phyloP scores from a whole-genome alignment of 2,888 invertebrate species.

The Sphaerophoria rueppellii region DNA sequence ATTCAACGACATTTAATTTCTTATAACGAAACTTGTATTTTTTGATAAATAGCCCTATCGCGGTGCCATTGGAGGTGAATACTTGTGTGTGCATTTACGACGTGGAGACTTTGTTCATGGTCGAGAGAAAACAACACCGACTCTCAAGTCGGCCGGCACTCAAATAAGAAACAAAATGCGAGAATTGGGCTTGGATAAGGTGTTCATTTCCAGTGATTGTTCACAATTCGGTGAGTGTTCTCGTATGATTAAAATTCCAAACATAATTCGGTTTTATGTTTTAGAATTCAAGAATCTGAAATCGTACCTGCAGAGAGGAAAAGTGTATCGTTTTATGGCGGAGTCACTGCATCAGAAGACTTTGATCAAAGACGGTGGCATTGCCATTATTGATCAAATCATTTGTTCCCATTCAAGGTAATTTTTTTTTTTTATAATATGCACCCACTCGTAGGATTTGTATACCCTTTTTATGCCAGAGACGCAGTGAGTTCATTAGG shows the following conservation, averaged over 20 bases:
- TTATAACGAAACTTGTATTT: too few species aligned
- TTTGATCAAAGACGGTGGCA: constrained; percentile 88
- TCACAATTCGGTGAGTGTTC: constrained; percentile 82
- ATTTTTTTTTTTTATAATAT: too few species aligned
- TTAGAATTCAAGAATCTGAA: constrained; percentile 79
- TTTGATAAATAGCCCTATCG: constrained; percentile 80
- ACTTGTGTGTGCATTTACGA: constrained; percentile 93
- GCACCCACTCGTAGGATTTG: too few species aligned
- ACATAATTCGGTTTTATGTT: constrained; percentile 13
- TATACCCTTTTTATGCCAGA: too few species aligned
- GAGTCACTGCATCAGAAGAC: constrained; percentile 78
- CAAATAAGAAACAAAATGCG: constrained; percentile 87
- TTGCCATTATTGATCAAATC: constrained; percentile 97
- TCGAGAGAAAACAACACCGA: constrained; percentile 89
- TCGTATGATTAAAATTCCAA: background rate
- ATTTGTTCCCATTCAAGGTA: constrained; percentile 92
- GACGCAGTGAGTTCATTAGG: too few species aligned
- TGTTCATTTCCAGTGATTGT: constrained; percentile 95
- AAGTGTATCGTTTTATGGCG: constrained; percentile 78
- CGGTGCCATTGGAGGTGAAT: constrained; percentile 86
- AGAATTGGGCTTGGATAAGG: constrained; percentile 84
- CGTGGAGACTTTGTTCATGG: constrained; percentile 93
- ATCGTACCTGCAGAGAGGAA: constrained; percentile 77
- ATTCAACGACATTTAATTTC: too few species aligned
- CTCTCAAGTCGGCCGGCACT: constrained; percentile 88